A percentile compares a stretch with the other conserved stretches of the same genome.
Conservation (phyloP, 2,888 invertebrate genomes). For the Antheraea yamamai region DNA sequence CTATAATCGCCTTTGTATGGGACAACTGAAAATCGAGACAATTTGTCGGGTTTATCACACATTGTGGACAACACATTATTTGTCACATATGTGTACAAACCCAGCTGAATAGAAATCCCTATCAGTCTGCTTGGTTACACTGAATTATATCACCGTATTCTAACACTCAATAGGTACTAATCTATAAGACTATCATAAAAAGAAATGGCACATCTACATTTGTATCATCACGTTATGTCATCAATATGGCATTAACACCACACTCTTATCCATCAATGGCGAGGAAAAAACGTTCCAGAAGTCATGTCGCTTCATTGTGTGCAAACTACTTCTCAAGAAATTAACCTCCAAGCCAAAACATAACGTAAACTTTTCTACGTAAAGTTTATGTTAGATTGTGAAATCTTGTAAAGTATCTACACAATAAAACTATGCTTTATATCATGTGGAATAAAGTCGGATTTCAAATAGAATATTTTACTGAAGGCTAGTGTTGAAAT, state of each 20-base stretch:
- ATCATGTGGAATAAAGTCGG: background rate
- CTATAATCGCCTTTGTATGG: too few relatives aligned
- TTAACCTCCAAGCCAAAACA: background rate
- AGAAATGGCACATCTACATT: background rate
- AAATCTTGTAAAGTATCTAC: background rate
- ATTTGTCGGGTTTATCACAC: too few relatives aligned
- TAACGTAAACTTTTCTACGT: background rate
- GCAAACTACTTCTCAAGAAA: constrained; percentile 59
- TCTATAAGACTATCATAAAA: background rate
- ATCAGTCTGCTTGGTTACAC: too few relatives aligned
- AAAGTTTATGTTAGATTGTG: background rate
- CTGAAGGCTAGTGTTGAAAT: constrained; percentile 40
- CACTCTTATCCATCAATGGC: constrained; percentile 56
- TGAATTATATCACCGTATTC: background rate
- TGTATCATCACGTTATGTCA: constrained; percentile 30
- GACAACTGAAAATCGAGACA: too few relatives aligned
- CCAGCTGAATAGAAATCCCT: too few relatives aligned
- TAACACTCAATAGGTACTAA: background rate
- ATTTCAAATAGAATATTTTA: background rate
- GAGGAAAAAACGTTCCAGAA: constrained; percentile 54
- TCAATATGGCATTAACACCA: constrained; percentile 60
- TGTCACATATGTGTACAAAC: too few relatives aligned
- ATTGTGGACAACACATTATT: too few relatives aligned
- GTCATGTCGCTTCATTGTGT: constrained; percentile 67
- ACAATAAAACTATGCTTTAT: background rate